A percentile compares a stretch with the other conserved stretches of the same genome.
These are phyloP conservation scores for Pyralis farinalis DNA, from an alignment of 2,888 invertebrate species.

Conservation along the genomic window DNA sequence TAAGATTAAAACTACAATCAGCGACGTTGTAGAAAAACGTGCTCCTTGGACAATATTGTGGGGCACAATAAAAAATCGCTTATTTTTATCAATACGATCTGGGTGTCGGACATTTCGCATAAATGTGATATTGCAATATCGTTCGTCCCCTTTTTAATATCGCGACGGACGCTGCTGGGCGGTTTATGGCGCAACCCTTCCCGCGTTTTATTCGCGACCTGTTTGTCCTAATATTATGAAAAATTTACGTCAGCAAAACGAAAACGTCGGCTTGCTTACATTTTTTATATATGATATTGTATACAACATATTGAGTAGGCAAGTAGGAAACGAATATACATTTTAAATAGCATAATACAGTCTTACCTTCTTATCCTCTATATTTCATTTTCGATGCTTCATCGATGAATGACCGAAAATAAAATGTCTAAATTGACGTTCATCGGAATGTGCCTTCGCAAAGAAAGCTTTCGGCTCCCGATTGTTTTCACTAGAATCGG, in stretches of 20 bases:
- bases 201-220: conserved; percentile 78
- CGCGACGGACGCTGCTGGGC: conserved; percentile 74
- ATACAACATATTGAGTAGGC: conserved; percentile 3
- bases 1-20: conserved; percentile 35
- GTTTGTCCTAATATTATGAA: conserved; percentile 80
- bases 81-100: conserved; percentile 81
- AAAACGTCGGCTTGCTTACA: conserved; percentile 49
- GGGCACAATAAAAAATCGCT: conserved; percentile 77
- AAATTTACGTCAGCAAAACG: conserved; percentile 75
- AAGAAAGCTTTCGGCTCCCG: no score
- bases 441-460: no score
- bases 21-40: conserved; percentile 34
- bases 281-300: conserved; percentile 19
- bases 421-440: no score
- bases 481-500: no score
- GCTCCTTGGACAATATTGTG: conserved; percentile 49
- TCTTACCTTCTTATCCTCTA: no score
- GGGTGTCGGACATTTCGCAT: conserved; percentile 79
- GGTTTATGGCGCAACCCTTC: conserved; percentile 80
- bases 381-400: no score
- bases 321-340: no score
- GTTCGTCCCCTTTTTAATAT: conserved; percentile 81
- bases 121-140: conserved; percentile 81
- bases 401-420: no score
- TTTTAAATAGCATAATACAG: no score